phyloP scores from a whole-genome alignment of 2,113 vertebrate genomes.

The Sardina pilchardus region DNA sequence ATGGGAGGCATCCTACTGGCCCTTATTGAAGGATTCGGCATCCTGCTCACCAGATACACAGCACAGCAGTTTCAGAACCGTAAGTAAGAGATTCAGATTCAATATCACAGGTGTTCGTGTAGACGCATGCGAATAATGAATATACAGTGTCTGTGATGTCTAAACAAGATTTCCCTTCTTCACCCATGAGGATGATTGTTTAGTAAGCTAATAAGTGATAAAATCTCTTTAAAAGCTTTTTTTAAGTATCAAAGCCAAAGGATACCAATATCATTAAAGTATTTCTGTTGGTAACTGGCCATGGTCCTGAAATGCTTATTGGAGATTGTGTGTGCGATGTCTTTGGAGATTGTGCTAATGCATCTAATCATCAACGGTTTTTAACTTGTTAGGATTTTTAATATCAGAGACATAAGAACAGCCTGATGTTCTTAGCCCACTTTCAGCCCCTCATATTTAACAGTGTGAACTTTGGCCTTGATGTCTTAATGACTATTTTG shows the following conservation, averaged over 20 bases:
- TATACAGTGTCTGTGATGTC: neutral
- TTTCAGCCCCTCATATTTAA: neutral
- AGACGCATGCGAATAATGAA: neutral
- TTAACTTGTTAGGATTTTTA: neutral
- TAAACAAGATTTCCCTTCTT: neutral
- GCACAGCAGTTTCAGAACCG: conserved; percentile 86
- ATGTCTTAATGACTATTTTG: neutral
- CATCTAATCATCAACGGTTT: neutral
- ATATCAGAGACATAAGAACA: neutral
- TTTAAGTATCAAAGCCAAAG: no score
- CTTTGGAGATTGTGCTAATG: neutral
- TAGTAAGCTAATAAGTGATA: neutral
- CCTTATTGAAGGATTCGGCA: conserved; percentile 85
- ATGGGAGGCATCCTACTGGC: conserved; percentile 86
- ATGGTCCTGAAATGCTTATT: neutral
- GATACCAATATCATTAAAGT: neutral
- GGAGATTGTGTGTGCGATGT: neutral
- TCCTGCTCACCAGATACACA: conserved; percentile 85
- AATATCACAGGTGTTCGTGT: neutral
- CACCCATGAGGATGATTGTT: neutral
- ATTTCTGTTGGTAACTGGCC: no score
- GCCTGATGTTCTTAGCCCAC: neutral
- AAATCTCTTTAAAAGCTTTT: no score
- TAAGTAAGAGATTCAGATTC: conserved; percentile 63
- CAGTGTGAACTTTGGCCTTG: neutral